Conservation (phyloP, 2,113 vertebrate species). For the Panthera tigris region DNA sequence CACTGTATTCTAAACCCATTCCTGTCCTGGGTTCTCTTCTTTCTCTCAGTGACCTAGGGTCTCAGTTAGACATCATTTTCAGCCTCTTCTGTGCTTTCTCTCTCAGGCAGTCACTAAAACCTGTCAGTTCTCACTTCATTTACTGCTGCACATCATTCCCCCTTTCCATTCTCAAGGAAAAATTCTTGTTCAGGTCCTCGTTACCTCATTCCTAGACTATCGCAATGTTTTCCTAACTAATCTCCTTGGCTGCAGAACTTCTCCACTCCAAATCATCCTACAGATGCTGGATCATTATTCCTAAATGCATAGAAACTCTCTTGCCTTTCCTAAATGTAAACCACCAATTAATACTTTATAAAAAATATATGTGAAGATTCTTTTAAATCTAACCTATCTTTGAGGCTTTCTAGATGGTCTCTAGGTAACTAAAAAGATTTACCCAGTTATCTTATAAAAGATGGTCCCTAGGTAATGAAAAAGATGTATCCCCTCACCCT, state of each 20-base stretch:
- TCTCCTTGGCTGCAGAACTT: neutral
- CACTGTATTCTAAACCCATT: neutral
- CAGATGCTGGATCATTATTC: neutral
- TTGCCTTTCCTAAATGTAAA: neutral
- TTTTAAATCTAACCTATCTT: neutral
- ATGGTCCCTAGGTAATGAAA: neutral
- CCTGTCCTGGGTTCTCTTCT: neutral
- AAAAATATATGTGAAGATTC: neutral
- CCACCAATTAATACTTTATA: neutral
- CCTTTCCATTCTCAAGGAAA: neutral
- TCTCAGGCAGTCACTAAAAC: neutral
- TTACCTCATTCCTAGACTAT: neutral
- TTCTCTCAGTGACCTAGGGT: neutral
- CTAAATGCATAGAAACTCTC: neutral
- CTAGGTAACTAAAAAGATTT: neutral
- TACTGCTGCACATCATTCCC: too few species aligned
- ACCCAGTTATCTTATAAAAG: neutral
- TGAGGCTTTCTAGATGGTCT: neutral
- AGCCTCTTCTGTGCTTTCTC: neutral
- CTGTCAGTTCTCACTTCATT: neutral
- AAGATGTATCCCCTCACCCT: neutral
- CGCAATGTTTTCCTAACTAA: neutral
- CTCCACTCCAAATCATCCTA: neutral
- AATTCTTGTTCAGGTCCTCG: neutral
- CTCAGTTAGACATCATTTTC: neutral